Evolutionary conservation across 2,113 vertebrate genomes (phyloP), one percentile per base, ranked within the genome.

Genomic region (Pampusana beccarii): DNA sequence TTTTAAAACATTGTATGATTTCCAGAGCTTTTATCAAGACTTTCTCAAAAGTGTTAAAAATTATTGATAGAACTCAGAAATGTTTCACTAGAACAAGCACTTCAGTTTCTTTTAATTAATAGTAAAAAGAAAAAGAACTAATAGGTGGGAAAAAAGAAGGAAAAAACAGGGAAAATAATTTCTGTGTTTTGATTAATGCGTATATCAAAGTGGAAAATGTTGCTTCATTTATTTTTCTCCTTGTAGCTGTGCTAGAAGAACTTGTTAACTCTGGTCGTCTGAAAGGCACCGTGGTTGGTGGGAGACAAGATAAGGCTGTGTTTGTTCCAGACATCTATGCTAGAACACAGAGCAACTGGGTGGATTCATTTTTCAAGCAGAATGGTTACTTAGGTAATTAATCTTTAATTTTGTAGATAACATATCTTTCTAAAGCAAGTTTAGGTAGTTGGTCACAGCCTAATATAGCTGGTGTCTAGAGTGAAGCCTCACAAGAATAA

Each of bases 311-410:
- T 97, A 99, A 99, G 91, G 98, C 99, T 1, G 98, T 99, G 53
- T 99, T 99, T 95, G 92, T 99, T 92, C 99, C 99, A 53, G 99
- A 99, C 77, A 99, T 99, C 94, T 99, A 99, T 86, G 97, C 99
- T 96, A 99, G 90, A 97, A 99, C 99, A 1, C 99, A 99, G 95
- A 99, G 98, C 89, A 89, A 98, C 88, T 99, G 99, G 99, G 98
- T 99, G 62, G 99, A 99, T 96, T 99, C 99, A 16, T 99, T 99
- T 98, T 98, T 99, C 83, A 98, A 98, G 86, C 99, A 99, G 95
- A 99, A 99, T 80, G 98, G 99, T 94, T 99, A 99, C 96, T 97
- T 99, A 92, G 99, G 99, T 99, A 98, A 98, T 85, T 90, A 56
- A 77, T 85, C 80, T 83, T 24, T 66, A 70, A 94, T 92, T 53